Percentiles rank a stretch among this genome's conserved stretches.
These are phyloP conservation scores for Neodiprion pinetum DNA, from an alignment of 1,140 invertebrate species.

Conservation along the genomic window DNA sequence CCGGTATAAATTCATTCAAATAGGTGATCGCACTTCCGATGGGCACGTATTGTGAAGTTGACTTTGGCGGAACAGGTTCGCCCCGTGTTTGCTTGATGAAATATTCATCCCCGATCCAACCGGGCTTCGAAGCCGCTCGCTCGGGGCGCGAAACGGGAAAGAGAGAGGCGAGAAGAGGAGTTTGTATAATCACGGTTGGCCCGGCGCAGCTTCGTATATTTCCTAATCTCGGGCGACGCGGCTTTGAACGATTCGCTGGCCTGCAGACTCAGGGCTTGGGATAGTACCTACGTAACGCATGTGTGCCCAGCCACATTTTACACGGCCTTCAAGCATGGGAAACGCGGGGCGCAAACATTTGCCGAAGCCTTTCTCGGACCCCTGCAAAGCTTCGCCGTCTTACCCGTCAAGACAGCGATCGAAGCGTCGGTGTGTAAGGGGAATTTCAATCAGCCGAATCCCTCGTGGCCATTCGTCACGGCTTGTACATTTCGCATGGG, in stretches of 20 bases:
- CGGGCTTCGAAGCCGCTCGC: not conserved
- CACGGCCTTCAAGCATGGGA: not conserved
- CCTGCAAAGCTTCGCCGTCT: not conserved
- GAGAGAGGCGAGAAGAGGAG: not conserved
- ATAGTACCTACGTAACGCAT: too few relatives aligned
- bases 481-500: too few relatives aligned
- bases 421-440: too few relatives aligned
- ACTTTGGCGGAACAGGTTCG: not conserved
- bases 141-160: not conserved
- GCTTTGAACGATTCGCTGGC: too few relatives aligned
- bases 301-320: too few relatives aligned
- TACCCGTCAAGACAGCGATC: not conserved
- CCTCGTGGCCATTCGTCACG: too few relatives aligned
- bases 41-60: not conserved
- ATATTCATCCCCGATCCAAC: conserved; percentile 3
- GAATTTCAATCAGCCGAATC: too few relatives aligned
- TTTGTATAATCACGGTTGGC: not conserved
- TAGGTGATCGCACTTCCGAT: too few relatives aligned
- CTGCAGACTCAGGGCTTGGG: too few relatives aligned
- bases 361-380: not conserved
- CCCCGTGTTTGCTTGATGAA: not conserved
- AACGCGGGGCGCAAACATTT: not conserved
- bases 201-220: not conserved
- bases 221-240: not conserved
- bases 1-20: too few relatives aligned